These are phyloP conservation scores for Marmota monax DNA, from an alignment of 2,113 vertebrate species.

Conservation along the genomic window DNA sequence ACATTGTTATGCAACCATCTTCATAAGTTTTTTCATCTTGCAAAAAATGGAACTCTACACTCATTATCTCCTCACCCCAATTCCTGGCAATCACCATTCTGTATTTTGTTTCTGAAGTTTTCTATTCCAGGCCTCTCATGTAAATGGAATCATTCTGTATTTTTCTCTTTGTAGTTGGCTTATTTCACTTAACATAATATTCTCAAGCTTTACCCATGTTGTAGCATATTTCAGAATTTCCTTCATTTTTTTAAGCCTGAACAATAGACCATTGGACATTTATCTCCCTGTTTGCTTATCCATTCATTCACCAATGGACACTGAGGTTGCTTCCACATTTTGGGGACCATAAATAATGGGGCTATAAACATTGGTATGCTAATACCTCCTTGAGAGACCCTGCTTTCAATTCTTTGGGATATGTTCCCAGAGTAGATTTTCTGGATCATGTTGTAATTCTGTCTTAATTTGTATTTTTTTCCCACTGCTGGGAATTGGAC, in stretches of 20 bases:
- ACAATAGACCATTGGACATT: background rate
- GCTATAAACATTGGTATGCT: background rate
- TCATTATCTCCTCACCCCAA: background rate
- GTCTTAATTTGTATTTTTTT: background rate
- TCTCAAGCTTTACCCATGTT: background rate
- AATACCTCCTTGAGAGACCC: background rate
- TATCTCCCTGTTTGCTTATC: background rate
- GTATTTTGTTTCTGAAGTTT: background rate
- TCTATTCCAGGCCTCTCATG: background rate
- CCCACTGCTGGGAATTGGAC: background rate
- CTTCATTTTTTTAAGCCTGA: background rate
- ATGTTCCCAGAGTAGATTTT: background rate
- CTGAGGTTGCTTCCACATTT: background rate
- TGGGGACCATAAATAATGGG: background rate
- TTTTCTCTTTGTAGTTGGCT: background rate
- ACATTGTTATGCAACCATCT: too few species aligned
- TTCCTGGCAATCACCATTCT: background rate
- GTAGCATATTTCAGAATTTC: background rate
- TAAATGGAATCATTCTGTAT: background rate
- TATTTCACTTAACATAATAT: background rate
- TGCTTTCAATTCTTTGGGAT: background rate
- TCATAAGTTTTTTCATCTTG: background rate
- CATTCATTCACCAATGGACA: background rate
- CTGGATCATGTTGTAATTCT: background rate
- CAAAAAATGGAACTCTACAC: background rate